Base-by-base conservation (phyloP, 1,140 invertebrate genomes). In the Metaphire vulgaris region DNA sequence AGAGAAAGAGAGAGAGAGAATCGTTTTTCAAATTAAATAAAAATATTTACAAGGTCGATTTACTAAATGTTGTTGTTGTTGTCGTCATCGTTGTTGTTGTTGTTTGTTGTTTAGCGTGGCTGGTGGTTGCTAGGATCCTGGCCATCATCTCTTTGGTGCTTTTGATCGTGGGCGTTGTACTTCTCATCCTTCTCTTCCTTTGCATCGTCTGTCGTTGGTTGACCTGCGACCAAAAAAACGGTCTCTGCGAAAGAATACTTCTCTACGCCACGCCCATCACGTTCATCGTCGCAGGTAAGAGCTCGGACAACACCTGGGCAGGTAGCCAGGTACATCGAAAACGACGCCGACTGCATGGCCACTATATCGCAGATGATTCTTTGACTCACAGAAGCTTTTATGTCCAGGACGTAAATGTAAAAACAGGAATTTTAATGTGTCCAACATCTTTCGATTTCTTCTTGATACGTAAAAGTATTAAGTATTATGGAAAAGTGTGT, bases 211-310 rank as follows among this genome's bases (percentile, higher is more conserved):
- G 69, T 67, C 64, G 70, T 12, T 75, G 77, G 33, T 30, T 78
- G 31, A 56, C 29, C 73, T 74, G 74, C 34, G 66, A 75, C 74
- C 31, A 30, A 0, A 56, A 71, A 66, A 68, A 69, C 2, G 72
- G 66, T 26, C 0, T 56, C n/a, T 74, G 69, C 21, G 72, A 71
- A 32, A 31, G 66, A 33, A 21, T 64, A n/a, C 33, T 75, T 29
- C 66, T 75, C n/a, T 78, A 75, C 28, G 74, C 74, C 68, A 78
- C 77, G 30, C 76, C 77, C 73, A 75, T 78, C 74, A 41, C 69
- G n/a, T 74, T 31, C 56, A 71, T 75, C 68, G 16, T 78, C 16
- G 68, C 73, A 31, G 74, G 77, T 78, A 28, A 32, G 69, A 70
- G 29, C n/a, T 69, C 2, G 26, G 2, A 2, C 26, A 6, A 69